Conservation (phyloP, 2,113 vertebrate species). For the Cavia porcellus region DNA sequence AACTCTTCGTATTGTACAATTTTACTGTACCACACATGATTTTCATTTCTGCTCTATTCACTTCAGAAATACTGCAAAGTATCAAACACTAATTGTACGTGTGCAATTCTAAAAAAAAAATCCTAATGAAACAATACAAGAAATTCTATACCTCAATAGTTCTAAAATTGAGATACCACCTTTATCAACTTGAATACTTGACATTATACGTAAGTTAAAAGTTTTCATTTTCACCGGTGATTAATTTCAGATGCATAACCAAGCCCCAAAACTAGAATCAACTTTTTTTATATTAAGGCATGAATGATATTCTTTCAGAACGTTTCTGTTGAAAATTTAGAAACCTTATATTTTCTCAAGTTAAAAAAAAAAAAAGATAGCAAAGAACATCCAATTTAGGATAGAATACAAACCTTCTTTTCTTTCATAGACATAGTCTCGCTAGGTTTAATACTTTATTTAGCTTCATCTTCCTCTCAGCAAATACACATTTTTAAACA, state of each 20-base stretch:
- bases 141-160: background rate
- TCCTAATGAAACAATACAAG: background rate
- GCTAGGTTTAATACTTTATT: background rate
- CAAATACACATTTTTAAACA: background rate
- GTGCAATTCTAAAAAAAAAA: slow-evolving; percentile 22
- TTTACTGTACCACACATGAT: background rate
- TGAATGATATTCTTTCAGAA: slow-evolving; percentile 42
- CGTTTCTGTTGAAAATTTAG: slow-evolving; percentile 6
- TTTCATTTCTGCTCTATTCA: background rate
- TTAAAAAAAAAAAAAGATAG: background rate
- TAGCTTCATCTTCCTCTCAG: background rate
- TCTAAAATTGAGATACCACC: background rate
- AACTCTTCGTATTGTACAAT: background rate
- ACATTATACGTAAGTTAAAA: slow-evolving; percentile 3
- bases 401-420: background rate
- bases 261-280: slow-evolving; percentile 18
- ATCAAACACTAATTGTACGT: slow-evolving; percentile 13
- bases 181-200: slow-evolving; percentile 18
- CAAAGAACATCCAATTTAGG: background rate
- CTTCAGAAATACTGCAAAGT: background rate
- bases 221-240: background rate
- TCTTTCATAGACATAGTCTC: background rate
- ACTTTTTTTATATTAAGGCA: background rate
- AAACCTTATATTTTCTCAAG: background rate
- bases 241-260: background rate